Conservation (phyloP, 2,113 vertebrate genomes). For the Uria aalge region DNA sequence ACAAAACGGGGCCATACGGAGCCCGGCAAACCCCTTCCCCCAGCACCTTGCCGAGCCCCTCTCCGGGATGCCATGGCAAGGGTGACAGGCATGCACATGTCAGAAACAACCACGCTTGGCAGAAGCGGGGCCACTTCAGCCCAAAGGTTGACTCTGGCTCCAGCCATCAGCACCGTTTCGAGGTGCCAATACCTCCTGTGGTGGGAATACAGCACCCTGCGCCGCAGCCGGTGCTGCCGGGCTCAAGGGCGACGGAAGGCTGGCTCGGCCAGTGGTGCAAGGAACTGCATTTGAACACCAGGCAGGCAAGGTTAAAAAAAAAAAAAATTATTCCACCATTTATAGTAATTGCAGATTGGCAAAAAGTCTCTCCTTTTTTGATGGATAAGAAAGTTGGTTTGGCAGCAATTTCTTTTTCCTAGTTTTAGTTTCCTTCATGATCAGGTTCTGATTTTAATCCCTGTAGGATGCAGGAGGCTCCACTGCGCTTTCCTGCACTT, state of each 20-base stretch:
- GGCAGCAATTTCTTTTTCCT: constrained; percentile 1
- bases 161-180: neutral
- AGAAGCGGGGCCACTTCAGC: neutral
- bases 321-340: neutral
- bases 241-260: accelerated
- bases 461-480: neutral
- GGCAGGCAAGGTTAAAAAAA: neutral
- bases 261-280: accelerated
- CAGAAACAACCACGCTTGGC: neutral
- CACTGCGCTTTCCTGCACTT: neutral
- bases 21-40: neutral
- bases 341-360: neutral
- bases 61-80: accelerated
- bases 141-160: neutral
- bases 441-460: neutral
- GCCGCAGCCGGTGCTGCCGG: neutral
- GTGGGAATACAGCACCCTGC: neutral
- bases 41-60: accelerated
- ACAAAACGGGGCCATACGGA: accelerated
- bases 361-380: neutral
- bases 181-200: neutral
- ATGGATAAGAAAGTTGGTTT: neutral
- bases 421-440: neutral
- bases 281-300: neutral
- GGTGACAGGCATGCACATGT: accelerated